phyloP scores from a whole-genome alignment of 2,888 invertebrate genomes.

The Amiota mariae region DNA sequence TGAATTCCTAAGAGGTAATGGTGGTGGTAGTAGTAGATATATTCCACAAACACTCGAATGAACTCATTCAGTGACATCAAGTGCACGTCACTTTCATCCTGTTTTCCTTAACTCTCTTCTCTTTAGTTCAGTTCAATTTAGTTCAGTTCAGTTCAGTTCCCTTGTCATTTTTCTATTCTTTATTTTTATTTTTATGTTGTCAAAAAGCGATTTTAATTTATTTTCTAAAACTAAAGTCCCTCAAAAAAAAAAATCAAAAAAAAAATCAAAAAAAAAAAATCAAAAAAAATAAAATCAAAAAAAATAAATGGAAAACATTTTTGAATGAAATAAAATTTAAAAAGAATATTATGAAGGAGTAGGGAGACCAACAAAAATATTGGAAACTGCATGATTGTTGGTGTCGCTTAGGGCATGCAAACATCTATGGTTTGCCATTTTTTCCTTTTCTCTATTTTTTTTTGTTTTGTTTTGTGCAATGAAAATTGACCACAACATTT shows the following conservation, averaged over 20 bases:
- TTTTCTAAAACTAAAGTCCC: slow-evolving; percentile 10
- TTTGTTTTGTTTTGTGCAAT: not conserved
- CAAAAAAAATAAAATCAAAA: not conserved
- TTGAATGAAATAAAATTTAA: not conserved
- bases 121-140: too few relatives aligned
- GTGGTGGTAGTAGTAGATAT: not conserved
- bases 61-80: not conserved
- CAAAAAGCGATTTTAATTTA: slow-evolving; percentile 1
- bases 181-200: not conserved
- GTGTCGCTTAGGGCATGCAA: too few relatives aligned
- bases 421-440: not conserved
- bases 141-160: too few relatives aligned
- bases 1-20: not conserved
- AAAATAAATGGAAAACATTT: not conserved
- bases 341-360: not conserved
- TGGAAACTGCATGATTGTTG: too few relatives aligned
- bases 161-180: not conserved
- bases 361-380: too few relatives aligned
- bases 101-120: too few relatives aligned
- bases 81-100: too few relatives aligned
- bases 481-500: slow-evolving; percentile 52
- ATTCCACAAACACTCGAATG: not conserved
- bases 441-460: not conserved
- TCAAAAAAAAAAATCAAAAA: not conserved
- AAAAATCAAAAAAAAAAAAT: not conserved